Percentiles rank a stretch among this genome's conserved stretches.
Evolutionary conservation across 1,140 invertebrate species (phyloP).

Genomic region (Papilio helenus): DNA sequence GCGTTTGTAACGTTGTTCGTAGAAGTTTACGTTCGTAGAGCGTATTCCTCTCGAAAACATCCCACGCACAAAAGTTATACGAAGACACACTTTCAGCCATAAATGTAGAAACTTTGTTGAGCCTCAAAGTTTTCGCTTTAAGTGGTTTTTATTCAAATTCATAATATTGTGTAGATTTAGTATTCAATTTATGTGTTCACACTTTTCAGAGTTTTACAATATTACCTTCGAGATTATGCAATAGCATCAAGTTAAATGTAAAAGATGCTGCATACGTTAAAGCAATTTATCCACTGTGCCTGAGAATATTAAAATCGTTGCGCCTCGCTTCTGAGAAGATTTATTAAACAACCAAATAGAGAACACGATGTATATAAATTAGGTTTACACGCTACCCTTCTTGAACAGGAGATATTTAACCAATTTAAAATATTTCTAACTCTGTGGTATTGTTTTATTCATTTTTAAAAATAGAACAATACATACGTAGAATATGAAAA

Average conservation of each 20-base stretch:
- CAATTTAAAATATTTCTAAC: neutral
- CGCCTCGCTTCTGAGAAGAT: neutral
- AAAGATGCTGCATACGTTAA: slow-evolving; percentile 6
- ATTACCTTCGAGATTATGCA: neutral
- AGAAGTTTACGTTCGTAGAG: slow-evolving; percentile 11
- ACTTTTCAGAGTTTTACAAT: neutral
- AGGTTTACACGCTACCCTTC: neutral
- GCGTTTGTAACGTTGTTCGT: slow-evolving; percentile 26
- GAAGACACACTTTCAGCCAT: slow-evolving; percentile 20
- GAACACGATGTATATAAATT: neutral
- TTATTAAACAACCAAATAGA: slow-evolving; percentile 7
- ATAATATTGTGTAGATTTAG: slow-evolving; percentile 5
- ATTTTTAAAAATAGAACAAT: neutral
- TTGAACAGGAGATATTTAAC: neutral
- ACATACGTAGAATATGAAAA: no score
- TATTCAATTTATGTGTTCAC: neutral
- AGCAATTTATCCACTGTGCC: neutral
- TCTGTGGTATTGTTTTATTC: neutral
- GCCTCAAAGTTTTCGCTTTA: slow-evolving; percentile 15
- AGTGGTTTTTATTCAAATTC: slow-evolving; percentile 24
- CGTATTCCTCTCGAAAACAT: slow-evolving; percentile 21
- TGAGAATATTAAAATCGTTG: slow-evolving; percentile 29
- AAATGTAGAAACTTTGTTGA: slow-evolving; percentile 20
- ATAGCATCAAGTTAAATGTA: neutral
- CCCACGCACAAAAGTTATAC: slow-evolving; percentile 19